Evolutionary conservation across 2,113 vertebrate genomes (phyloP).

Genomic region (Baryphthengus martii): DNA sequence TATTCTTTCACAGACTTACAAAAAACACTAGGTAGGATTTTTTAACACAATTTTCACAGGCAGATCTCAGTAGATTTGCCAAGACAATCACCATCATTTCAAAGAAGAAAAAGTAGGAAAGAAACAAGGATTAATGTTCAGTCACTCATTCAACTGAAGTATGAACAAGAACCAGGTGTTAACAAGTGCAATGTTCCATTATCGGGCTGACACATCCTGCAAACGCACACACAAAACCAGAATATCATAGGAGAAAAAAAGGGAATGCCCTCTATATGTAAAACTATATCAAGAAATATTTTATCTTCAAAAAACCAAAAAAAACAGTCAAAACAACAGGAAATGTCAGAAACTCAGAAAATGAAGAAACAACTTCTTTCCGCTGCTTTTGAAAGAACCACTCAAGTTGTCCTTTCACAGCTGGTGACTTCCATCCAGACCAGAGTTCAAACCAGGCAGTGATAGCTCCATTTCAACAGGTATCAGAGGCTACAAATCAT

Average conservation of each 20-base stretch:
- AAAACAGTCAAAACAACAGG: background rate
- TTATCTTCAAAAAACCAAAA: fast-evolving
- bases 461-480: background rate
- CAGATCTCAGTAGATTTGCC: background rate
- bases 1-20: background rate
- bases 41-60: background rate
- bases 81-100: background rate
- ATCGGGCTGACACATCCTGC: background rate
- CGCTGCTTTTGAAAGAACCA: background rate
- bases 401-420: background rate
- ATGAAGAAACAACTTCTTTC: background rate
- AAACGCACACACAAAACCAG: background rate
- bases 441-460: background rate
- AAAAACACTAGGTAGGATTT: background rate
- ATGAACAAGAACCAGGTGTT: background rate
- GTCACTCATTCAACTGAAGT: background rate
- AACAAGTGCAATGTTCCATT: background rate
- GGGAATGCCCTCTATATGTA: background rate
- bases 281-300: background rate
- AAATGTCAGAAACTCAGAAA: background rate
- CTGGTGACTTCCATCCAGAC: background rate
- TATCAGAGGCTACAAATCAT: background rate
- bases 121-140: background rate
- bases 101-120: background rate
- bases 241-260: background rate